Conservation (phyloP, 2,113 vertebrate genomes). For the Turnix velox region DNA sequence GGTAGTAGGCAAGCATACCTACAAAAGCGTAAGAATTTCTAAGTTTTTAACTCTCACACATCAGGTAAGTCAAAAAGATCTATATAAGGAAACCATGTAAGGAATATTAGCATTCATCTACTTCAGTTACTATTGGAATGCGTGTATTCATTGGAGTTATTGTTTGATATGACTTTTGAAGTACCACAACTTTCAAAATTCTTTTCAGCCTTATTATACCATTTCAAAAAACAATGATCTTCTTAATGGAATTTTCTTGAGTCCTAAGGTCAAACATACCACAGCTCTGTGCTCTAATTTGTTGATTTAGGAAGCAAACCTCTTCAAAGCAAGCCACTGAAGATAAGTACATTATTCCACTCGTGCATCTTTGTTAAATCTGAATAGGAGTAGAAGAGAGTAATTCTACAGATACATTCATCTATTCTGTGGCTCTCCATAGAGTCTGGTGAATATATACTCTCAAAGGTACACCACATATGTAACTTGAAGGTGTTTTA, state of each 20-base stretch:
- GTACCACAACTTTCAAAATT: not conserved
- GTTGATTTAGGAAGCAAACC: not conserved
- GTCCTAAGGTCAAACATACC: not conserved
- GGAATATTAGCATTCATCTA: not conserved
- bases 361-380: not conserved
- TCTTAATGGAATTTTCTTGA: not conserved
- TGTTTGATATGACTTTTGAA: not conserved
- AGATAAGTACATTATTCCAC: not conserved
- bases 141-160: not conserved
- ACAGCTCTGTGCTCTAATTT: not conserved
- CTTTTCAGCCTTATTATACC: not conserved
- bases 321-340: not conserved
- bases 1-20: not conserved
- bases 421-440: fast-evolving
- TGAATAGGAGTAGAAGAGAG: not conserved
- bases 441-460: not conserved
- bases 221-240: not conserved
- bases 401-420: not conserved
- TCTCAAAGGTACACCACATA: not conserved
- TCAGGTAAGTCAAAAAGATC: not conserved
- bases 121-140: not conserved
- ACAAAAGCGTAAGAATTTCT: not conserved
- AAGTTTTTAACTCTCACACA: not conserved
- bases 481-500: not conserved
- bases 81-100: not conserved